Base-by-base conservation (phyloP, 2,113 vertebrate genomes). In the Seriola rivoliana region DNA sequence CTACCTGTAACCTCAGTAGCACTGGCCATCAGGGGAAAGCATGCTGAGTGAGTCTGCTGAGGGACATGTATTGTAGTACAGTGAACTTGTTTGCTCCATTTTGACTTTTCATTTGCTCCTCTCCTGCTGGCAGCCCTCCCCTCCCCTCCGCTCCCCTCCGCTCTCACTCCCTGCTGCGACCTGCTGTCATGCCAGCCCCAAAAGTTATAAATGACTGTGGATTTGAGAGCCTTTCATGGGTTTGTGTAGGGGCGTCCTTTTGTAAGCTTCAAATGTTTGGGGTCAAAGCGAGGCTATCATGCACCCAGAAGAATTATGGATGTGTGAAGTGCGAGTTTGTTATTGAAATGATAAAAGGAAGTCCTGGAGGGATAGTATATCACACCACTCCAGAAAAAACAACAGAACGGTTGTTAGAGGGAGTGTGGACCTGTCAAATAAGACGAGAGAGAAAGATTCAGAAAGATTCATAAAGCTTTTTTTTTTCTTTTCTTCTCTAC, bases 251-350 rank as follows among this genome's bases (percentile, higher is more conserved):
- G 75, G 82, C 75, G 77, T 82, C 42, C 57, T 57, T 86, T 91
- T 94, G 86, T 88, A 75, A 71, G 68, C 74, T 85, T 87, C 79
- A 82, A 68, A 89, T 81, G 85, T 89, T 80, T 81, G 72, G 91
- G 93, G 91, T 94, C 88, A 92, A 84, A 84, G 74, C 60, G 11
- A 80, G 93, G 93, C 86, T 94, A 91, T 92, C 85, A 38, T 75
- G 80, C 58, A 67, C 75, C 68, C 73, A 75, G 80, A 89, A 92
- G 91, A 92, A 81, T 91, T 88, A 85, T 89, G 75, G 84, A 82
- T 85, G 75, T 85, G 85, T 78, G 75, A 90, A 85, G 82, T 91
- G 84, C 2, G 69, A 85, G 57, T 90, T 88, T 88, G 87, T 91
- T 88, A 75, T 91, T 85, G 87, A 68, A 84, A 86, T 82, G 88